Percentiles rank a stretch among this genome's conserved stretches.
Evolutionary conservation across 2,888 invertebrate genomes (phyloP).

Genomic region (Cosmia trapezina): DNA sequence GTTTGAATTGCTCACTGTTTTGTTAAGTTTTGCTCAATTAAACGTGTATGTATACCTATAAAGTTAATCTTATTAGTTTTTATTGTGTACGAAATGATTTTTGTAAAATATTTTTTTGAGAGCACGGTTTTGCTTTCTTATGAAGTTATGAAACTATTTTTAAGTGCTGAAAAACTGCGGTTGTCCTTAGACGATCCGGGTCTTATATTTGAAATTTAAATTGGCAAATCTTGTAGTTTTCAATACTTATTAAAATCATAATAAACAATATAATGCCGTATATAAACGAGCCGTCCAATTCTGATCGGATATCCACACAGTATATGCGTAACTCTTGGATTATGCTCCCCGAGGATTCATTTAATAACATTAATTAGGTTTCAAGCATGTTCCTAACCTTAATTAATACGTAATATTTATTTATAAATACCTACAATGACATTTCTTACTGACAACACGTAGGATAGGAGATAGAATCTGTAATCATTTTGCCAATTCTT

Average conservation of each 20-base stretch:
- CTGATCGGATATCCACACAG: constrained; percentile 67
- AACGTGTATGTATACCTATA: constrained; percentile 82
- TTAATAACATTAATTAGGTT: constrained; percentile 63
- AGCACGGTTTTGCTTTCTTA: constrained; percentile 90
- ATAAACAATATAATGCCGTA: constrained; percentile 68
- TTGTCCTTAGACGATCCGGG: constrained; percentile 63
- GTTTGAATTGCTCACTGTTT: constrained; percentile 87
- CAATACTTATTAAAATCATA: constrained; percentile 57
- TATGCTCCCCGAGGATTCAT: constrained; percentile 58
- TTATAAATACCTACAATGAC: constrained; percentile 71
- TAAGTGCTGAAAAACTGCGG: constrained; percentile 77
- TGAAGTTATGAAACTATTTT: constrained; percentile 83
- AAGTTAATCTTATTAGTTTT: constrained; percentile 82
- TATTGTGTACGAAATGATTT: constrained; percentile 74
- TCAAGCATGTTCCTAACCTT: constrained; percentile 80
- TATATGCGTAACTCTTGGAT: constrained; percentile 53
- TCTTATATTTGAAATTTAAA: constrained; percentile 60
- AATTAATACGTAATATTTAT: constrained; percentile 76
- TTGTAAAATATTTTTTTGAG: constrained; percentile 86
- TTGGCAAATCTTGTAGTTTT: constrained; percentile 59
- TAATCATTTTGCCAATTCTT: constrained; percentile 68
- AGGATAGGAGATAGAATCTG: constrained; percentile 66
- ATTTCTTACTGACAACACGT: constrained; percentile 67
- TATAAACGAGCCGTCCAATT: constrained; percentile 83
- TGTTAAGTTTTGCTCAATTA: constrained; percentile 90